Base-by-base conservation (phyloP, 2,888 invertebrate genomes). In the Agrotis exclamationis region DNA sequence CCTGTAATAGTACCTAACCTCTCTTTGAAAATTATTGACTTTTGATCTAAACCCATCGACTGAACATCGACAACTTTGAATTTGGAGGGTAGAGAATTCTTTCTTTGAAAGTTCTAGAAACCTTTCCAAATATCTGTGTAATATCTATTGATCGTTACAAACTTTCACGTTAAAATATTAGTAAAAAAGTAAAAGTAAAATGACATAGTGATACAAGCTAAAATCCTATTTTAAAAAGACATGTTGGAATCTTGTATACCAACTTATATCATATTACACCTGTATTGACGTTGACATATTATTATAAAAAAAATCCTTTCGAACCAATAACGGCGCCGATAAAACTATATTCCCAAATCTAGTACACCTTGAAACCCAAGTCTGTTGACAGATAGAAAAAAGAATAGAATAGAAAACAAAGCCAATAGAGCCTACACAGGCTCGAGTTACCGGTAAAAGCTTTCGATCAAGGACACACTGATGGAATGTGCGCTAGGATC, bases 401-500 rank as follows among this genome's bases (percentile, higher is more conserved):
- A 54, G 47, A 54, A 66, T 53, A 48, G 45, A 79, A 76, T 67
- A 57, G 47, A 70, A 76, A 57, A 74, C 58, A 68, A 65, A 54
- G 33, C 22, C 48, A 62, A 47, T 53, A 18, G 14, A 63, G 66
- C 51, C 66, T 65, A 77, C 63, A 65, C 51, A 47, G 60, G 57
- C 65, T 80, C 76, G 45, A 57, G 67, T 80, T 82, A 73, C 81
- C 65, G 63, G 51, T 83, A 80, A 83, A 80, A 83, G 81, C 80
- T 83, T 66, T 80, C 62, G 54, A 60, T 82, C 56, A 60, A 76
- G 76, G 54, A n/a, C 44, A 3, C 24, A 5, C 18, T 60, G 28
- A 60, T 45, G n/a, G 18, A 39, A 47, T 20, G 9, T 53, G 16
- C 14, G 18, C 48, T 50, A 63, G 53, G 44, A 50, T 50, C 24